These are phyloP conservation scores for Phyllotis vaccarum DNA, from an alignment of 2,797 vertebrate species.

Conservation along the genomic window DNA sequence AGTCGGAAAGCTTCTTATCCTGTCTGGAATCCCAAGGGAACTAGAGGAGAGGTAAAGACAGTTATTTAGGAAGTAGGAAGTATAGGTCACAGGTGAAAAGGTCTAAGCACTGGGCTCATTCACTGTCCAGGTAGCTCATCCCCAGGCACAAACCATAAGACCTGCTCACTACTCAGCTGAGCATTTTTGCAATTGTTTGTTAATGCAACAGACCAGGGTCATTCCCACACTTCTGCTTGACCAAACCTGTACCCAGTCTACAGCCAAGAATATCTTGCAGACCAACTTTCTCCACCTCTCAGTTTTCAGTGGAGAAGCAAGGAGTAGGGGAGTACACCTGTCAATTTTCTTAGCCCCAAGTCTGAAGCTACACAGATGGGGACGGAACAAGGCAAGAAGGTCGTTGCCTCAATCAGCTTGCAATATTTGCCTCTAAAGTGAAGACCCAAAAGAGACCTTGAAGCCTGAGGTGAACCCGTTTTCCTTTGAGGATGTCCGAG, in stretches of 20 bases:
- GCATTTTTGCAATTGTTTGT: slow-evolving; percentile 30
- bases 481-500: background rate
- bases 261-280: background rate
- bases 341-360: background rate
- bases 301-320: background rate
- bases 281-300: background rate
- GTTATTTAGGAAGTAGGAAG: background rate
- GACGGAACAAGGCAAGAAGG: background rate
- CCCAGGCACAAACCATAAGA: slow-evolving; percentile 40
- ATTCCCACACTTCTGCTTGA: slow-evolving; percentile 3
- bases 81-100: background rate
- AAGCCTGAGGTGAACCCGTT: background rate
- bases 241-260: background rate
- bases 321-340: background rate
- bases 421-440: background rate
- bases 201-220: slow-evolving; percentile 21
- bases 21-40: background rate
- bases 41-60: background rate
- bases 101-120: background rate
- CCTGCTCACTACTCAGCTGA: background rate
- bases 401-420: background rate
- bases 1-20: background rate
- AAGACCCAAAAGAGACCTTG: background rate
- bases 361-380: background rate
- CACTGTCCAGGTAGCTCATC: background rate